phyloP scores from a whole-genome alignment of 2,888 invertebrate genomes.

The Empis livida region DNA sequence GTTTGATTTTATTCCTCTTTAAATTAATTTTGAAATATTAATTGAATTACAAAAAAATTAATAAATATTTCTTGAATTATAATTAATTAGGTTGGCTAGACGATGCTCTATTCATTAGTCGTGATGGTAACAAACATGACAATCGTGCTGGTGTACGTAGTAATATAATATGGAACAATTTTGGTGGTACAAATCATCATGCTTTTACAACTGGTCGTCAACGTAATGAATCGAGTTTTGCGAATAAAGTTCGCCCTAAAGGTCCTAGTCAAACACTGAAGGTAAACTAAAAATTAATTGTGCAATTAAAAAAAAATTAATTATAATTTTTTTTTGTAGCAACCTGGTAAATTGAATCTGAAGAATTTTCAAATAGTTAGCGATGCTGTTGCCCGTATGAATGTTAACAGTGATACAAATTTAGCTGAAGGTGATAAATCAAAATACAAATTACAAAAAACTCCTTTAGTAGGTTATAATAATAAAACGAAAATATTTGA shows the following conservation, averaged over 20 bases:
- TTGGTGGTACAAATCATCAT: constrained; percentile 50
- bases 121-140: constrained; percentile 29
- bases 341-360: constrained; percentile 82
- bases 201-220: constrained; percentile 60
- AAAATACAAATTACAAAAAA: constrained; percentile 1
- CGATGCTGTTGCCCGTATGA: constrained; percentile 64
- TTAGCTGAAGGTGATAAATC: constrained; percentile 24
- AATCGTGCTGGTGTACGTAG: constrained; percentile 29
- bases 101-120: constrained; percentile 37
- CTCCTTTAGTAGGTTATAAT: constrained; percentile 17
- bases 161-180: constrained; percentile 43
- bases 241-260: constrained; percentile 48
- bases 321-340: constrained; percentile 35
- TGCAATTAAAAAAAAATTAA: background rate
- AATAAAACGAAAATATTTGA: constrained; percentile 38
- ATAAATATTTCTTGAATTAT: too few relatives aligned
- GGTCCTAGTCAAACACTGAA: constrained; percentile 56
- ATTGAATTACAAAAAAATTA: too few relatives aligned
- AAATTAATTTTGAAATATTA: too few relatives aligned
- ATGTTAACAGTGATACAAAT: constrained; percentile 44
- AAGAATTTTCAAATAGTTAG: constrained; percentile 81
- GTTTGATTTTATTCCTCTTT: too few relatives aligned
- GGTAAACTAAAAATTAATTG: constrained; percentile 25
- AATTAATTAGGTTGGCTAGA: constrained; percentile 40
- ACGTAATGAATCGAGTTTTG: constrained; percentile 38